These are phyloP conservation scores for Montifringilla adamsi DNA, from an alignment of 2,113 vertebrate species.

Conservation along the genomic window DNA sequence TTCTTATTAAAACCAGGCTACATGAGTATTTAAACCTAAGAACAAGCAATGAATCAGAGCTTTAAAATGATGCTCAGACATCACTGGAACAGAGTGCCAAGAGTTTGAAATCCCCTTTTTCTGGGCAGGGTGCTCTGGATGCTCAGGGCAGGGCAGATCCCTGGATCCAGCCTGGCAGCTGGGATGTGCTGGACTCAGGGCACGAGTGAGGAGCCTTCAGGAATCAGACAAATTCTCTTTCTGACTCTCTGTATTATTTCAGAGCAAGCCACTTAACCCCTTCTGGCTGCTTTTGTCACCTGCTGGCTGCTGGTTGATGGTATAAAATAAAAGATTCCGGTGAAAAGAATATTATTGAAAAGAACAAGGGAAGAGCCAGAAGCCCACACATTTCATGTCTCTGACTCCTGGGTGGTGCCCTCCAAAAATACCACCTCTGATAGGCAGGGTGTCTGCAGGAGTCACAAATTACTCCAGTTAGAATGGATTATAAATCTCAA, in stretches of 20 bases:
- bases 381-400: not conserved
- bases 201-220: not conserved
- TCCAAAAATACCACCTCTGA: constrained; percentile 14
- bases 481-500: constrained; percentile 66
- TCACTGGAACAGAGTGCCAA: no score
- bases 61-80: not conserved
- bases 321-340: not conserved
- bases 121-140: not conserved
- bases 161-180: not conserved
- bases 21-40: not conserved
- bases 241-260: not conserved
- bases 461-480: constrained; percentile 44
- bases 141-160: not conserved
- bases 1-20: not conserved
- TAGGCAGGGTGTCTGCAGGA: constrained; percentile 44
- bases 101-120: not conserved
- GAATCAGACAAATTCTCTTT: not conserved
- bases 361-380: not conserved
- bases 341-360: not conserved
- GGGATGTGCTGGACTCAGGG: not conserved
- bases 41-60: not conserved
- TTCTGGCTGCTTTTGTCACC: not conserved
- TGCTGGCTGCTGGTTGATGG: not conserved
- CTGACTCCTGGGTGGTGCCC: constrained; percentile 37
- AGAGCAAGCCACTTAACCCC: not conserved